phyloP scores from a whole-genome alignment of 2,797 vertebrate genomes.

The Hylomyscus alleni region DNA sequence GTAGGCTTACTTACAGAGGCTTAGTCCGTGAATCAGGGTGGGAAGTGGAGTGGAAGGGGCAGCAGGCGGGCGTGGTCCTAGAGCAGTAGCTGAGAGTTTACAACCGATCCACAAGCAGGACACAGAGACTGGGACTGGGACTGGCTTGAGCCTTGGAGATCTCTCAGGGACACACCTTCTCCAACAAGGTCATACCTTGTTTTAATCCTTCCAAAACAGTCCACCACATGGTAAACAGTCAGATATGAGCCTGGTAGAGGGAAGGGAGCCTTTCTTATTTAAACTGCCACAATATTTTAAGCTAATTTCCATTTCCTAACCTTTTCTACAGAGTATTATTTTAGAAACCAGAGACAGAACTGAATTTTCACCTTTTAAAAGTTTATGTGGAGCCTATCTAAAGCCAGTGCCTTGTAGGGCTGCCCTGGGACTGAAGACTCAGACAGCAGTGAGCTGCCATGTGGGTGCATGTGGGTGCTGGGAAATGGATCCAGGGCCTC shows the following conservation, averaged over 20 bases:
- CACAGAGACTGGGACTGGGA: neutral
- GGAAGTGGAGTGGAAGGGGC: neutral
- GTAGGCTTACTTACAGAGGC: neutral
- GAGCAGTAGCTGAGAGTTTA: neutral
- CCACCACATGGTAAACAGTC: neutral
- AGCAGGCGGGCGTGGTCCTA: neutral
- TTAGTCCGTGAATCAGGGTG: neutral
- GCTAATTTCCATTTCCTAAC: conserved; percentile 23
- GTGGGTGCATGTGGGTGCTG: neutral
- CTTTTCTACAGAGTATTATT: conserved; percentile 13
- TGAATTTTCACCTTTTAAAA: neutral
- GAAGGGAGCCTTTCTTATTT: neutral
- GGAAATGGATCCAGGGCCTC: too few species aligned
- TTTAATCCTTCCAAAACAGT: neutral
- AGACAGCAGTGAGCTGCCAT: neutral
- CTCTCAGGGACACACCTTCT: neutral
- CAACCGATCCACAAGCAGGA: neutral
- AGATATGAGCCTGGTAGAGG: neutral
- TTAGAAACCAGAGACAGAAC: conserved; percentile 18
- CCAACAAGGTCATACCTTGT: neutral
- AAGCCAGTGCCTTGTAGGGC: neutral
- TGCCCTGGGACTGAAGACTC: neutral
- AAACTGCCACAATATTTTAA: neutral
- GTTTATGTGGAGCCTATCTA: neutral
- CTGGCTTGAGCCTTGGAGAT: neutral